Base-by-base conservation (phyloP, 2,113 vertebrate species). In the Protomyctophum bolini region DNA sequence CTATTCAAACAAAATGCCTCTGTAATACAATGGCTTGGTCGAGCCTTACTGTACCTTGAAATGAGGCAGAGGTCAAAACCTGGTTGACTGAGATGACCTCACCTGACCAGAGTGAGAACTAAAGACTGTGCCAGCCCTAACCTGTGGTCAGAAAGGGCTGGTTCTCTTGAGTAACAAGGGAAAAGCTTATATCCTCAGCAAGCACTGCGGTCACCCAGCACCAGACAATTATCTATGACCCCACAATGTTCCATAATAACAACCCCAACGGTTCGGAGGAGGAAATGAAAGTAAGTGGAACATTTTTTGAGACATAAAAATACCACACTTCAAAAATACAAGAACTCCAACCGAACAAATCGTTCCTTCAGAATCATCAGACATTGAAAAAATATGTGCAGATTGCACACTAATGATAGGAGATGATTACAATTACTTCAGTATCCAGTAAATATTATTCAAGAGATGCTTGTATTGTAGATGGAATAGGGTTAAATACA, bases 211-310 rank as follows among this genome's bases (percentile, higher is more conserved):
- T 54, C 47, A 6, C 67, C 49, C 63, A 51, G 81, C 68, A 78
- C 66, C 74, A 70, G 68, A 75, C 70, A 72, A 85, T 81, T 80
- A 83, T 81, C 80, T 73, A 59, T 45, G 69, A 84, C 81, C 81
- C 81, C 72, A 59, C 72, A 80, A 82, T 68, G 79, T 86, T 88
- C 83, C 85, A 87, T 72, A 85, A 82, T 79, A 83, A 83, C 83
- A 88, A 79, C 45, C 68, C 70, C 58, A 71, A 66, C 11, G 66
- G 68, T 72, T 48, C n/a, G 63, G 59, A 54, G 29, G 59, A 82
- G 76, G 85, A 85, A 82, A 80, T 66, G 54, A 74, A 81, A 75
- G 70, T 28, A 81, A 81, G 73, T 77, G 85, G 80, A 87, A 83
- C 21, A 59, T n/a, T 56, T 81, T 77, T 60, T 28, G 49, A 74